These are phyloP conservation scores for Karalla daura DNA, from an alignment of 2,797 vertebrate genomes.

Conservation along the genomic window DNA sequence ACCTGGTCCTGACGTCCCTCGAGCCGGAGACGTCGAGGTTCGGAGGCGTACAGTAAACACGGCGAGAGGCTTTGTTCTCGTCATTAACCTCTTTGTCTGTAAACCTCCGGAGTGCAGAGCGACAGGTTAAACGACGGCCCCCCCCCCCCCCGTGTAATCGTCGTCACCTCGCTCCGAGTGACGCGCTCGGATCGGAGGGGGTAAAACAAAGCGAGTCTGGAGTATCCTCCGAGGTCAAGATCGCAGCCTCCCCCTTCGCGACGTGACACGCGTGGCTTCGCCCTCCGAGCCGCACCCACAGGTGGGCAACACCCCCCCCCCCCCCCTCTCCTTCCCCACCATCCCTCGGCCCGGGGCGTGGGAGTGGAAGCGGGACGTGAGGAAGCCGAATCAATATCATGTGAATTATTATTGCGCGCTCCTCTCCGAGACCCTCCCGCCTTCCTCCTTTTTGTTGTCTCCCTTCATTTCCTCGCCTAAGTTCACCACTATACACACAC, in stretches of 20 bases:
- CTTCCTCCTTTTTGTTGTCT: conserved; percentile 62
- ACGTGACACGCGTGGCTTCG: not conserved
- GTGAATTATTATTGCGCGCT: conserved; percentile 92
- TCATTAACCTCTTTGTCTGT: conserved; percentile 4
- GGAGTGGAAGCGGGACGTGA: conserved; percentile 68
- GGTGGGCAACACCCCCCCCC: too few species aligned
- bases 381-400: conserved; percentile 88
- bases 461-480: conserved; percentile 85
- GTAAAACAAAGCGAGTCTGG: conserved; percentile 33
- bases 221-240: conserved; percentile 52
- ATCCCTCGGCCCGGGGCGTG: conserved; percentile 55
- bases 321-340: too few species aligned
- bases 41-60: too few species aligned
- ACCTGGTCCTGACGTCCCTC: too few species aligned
- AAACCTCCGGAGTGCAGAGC: not conserved
- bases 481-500: conserved; percentile 34
- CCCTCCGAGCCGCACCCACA: conserved; percentile 46
- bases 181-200: conserved; percentile 7
- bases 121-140: conserved; percentile 35
- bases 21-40: too few species aligned
- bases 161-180: conserved; percentile 57
- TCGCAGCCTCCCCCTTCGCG: conserved; percentile 34
- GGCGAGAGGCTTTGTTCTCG: too few species aligned
- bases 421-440: conserved; percentile 54
- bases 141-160: conserved; percentile 31